Base-by-base conservation (phyloP, 2,888 invertebrate species). In the Luperina testacea region DNA sequence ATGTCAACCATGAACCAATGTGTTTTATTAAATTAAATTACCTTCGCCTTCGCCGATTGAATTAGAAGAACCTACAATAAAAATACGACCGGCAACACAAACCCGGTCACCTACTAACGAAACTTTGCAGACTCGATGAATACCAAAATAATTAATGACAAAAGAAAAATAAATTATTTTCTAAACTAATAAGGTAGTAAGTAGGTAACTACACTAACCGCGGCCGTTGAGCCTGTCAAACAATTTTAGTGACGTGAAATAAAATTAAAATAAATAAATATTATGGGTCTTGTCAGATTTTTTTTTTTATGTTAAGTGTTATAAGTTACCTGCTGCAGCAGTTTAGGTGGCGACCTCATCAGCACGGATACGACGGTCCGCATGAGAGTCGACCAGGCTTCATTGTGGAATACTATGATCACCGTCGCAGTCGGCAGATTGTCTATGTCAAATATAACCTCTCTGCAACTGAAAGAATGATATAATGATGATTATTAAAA, bases 361-460 rank as follows among this genome's bases (percentile, higher is more conserved):
- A 99, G 98, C 65, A 99, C 99, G 90, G 99, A 99, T 97, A 99
- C 98, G 48, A 99, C 98, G 1, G 99, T 99, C 76, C 99, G 97
- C 90, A 99, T 97, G 20, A 99, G 97, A 0, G 99, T 99, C 6
- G 99, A 99, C 99, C 99, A 99, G 0, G 99, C 99, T 96, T 99
- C 99, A 94, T 99, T 99, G 94, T 99, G 99, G 94, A 99, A 99
- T 1, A 99, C 99, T 87, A 99, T 99, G 74, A 99, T 98, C 27
- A 99, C 97, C 85, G 98, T 98, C 0, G 99, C 99, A 85, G 97
- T 98, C 0, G 99, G 99, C 76, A 99, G 95, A 73, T 97, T 97
- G n/a, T 94, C 94, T 80, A 97, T 93, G 73, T 94, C 92, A 80
- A 93, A 96, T 48, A 93, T 83, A 67, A 95, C 94, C 85, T 88